Evolutionary conservation across 2,113 vertebrate genomes (phyloP).

Genomic region (Mormyrus lacerda): DNA sequence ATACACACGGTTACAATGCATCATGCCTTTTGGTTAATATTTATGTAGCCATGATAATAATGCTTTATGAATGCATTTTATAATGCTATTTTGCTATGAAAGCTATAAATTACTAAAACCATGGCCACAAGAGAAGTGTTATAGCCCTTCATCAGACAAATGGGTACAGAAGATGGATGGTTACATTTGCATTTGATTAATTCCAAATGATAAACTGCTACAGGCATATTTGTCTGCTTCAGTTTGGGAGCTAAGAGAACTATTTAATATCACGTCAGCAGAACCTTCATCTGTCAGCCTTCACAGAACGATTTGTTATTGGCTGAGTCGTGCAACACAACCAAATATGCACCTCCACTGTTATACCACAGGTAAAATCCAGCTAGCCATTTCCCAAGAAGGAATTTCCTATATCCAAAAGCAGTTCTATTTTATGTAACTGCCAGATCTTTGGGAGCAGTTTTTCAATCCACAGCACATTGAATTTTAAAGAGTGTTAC

Average conservation of each 20-base stretch:
- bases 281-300: background rate
- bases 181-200: background rate
- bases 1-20: too few species aligned
- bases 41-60: too few species aligned
- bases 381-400: background rate
- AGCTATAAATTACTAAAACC: too few species aligned
- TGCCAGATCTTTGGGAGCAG: background rate
- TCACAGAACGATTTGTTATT: background rate
- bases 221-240: background rate
- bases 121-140: too few species aligned
- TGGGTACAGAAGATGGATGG: background rate
- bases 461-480: background rate
- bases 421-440: background rate
- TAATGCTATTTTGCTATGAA: too few species aligned
- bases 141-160: background rate
- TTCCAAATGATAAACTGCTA: background rate
- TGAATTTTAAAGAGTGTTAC: background rate
- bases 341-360: background rate
- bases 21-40: too few species aligned
- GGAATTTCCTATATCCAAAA: background rate
- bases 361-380: background rate
- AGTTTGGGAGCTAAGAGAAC: background rate
- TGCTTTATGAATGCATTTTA: too few species aligned
- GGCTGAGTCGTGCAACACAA: background rate
- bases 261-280: background rate